Evolutionary conservation across 2,888 invertebrate genomes (phyloP).

Genomic region (Ischnus inquisitorius): DNA sequence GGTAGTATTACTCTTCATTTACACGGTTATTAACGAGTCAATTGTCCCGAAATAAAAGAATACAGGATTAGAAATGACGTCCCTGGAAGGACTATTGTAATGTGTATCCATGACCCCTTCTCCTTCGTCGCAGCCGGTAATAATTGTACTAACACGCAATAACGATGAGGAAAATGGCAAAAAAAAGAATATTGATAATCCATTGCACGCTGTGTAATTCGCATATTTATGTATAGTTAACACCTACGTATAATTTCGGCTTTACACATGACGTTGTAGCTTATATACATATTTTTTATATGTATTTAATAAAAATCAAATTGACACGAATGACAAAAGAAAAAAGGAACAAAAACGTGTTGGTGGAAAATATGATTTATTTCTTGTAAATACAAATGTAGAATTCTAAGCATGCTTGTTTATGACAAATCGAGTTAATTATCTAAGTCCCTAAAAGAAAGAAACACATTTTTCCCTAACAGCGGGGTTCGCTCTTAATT

Average conservation of each 20-base stretch:
- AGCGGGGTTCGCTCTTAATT: constrained; percentile 37
- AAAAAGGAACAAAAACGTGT: constrained; percentile 39
- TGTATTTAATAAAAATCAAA: constrained; percentile 84
- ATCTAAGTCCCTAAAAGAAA: constrained; percentile 68
- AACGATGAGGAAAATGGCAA: constrained; percentile 8
- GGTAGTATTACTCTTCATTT: neutral
- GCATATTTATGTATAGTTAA: constrained; percentile 62
- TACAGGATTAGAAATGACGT: constrained; percentile 7
- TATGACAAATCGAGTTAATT: constrained; percentile 71
- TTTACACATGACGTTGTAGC: constrained; percentile 83
- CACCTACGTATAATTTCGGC: constrained; percentile 78
- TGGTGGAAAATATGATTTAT: constrained; percentile 77
- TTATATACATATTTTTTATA: constrained; percentile 85
- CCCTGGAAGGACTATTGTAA: constrained; percentile 27
- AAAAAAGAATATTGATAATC: constrained; percentile 32
- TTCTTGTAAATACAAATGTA: constrained; percentile 73
- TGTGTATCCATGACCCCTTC: constrained; percentile 13
- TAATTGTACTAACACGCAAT: constrained; percentile 45
- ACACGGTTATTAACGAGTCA: constrained; percentile 19
- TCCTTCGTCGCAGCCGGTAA: constrained; percentile 38
- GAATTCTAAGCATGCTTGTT: constrained; percentile 74
- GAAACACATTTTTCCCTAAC: constrained; percentile 30
- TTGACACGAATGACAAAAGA: constrained; percentile 59
- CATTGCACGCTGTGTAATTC: constrained; percentile 66
- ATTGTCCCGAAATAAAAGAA: constrained; percentile 31